phyloP scores from a whole-genome alignment of 2,888 invertebrate species.

The Apodemia duryi region DNA sequence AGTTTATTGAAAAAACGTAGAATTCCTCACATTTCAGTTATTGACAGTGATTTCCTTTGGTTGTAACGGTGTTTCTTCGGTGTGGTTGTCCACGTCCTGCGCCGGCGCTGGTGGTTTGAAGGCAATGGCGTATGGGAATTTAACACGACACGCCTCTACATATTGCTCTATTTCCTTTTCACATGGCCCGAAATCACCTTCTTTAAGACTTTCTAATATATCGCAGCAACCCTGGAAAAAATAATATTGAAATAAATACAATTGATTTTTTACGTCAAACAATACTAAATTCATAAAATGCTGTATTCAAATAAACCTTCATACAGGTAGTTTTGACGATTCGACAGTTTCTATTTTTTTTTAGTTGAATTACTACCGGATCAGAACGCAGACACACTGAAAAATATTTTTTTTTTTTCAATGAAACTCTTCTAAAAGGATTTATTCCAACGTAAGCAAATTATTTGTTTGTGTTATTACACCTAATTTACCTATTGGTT shows the following conservation, averaged over 20 bases:
- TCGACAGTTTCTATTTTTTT: too few species aligned
- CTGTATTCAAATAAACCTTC: too few species aligned
- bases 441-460: too few species aligned
- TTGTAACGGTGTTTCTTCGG: conserved; percentile 39
- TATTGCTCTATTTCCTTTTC: conserved; percentile 84
- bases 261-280: not conserved
- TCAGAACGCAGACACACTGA: too few species aligned
- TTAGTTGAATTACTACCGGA: too few species aligned
- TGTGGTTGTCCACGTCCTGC: conserved; percentile 42
- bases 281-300: too few species aligned
- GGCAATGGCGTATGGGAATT: conserved; percentile 89
- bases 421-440: too few species aligned
- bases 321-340: too few species aligned
- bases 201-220: conserved; percentile 86
- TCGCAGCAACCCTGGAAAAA: conserved; percentile 87
- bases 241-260: not conserved
- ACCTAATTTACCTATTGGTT: too few species aligned
- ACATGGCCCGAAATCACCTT: conserved; percentile 89
- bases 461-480: too few species aligned
- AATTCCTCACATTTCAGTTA: conserved; percentile 39
- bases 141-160: conserved; percentile 84
- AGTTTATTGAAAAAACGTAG: not conserved
- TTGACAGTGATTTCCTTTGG: conserved; percentile 48
- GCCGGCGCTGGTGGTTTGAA: conserved; percentile 74
- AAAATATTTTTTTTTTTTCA: too few species aligned